These are phyloP conservation scores for Bergia sp. DNA, from an alignment of 92 coral and sea anemone genomes.

Conservation along the genomic window DNA sequence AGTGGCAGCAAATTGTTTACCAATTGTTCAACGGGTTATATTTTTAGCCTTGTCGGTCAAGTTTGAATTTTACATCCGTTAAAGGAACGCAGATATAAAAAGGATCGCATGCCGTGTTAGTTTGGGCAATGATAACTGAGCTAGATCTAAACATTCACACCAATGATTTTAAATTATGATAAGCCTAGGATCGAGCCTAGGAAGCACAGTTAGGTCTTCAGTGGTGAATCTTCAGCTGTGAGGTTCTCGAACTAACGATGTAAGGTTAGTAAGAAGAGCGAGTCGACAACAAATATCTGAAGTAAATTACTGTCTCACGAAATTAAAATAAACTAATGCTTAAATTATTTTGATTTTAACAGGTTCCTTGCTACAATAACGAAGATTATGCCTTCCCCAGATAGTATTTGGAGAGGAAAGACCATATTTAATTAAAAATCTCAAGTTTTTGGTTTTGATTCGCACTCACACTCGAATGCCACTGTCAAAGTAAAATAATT, in stretches of 20 bases:
- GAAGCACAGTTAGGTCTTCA: background rate
- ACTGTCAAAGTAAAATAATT: constrained; percentile 11
- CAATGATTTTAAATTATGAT: background rate
- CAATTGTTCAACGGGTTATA: background rate
- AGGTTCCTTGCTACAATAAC: background rate
- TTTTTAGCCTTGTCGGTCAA: background rate
- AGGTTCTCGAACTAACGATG: background rate
- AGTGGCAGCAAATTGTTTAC: background rate
- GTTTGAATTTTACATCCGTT: constrained; percentile 20
- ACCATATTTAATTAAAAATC: background rate
- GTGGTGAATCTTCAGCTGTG: background rate
- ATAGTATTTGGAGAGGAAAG: background rate
- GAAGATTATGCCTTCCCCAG: background rate
- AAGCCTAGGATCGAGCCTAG: background rate
- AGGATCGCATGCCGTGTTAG: background rate
- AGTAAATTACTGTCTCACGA: constrained; percentile 20
- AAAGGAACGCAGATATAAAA: background rate
- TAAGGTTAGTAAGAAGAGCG: background rate
- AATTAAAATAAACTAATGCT: background rate
- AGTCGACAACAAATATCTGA: background rate
- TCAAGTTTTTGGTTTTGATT: constrained; percentile 18
- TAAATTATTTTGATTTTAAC: background rate
- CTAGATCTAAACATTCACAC: background rate
- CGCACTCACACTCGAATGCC: background rate
- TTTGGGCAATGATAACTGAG: background rate